phyloP scores from a whole-genome alignment of 2,888 invertebrate genomes.

The Chymomyza fuscimana region DNA sequence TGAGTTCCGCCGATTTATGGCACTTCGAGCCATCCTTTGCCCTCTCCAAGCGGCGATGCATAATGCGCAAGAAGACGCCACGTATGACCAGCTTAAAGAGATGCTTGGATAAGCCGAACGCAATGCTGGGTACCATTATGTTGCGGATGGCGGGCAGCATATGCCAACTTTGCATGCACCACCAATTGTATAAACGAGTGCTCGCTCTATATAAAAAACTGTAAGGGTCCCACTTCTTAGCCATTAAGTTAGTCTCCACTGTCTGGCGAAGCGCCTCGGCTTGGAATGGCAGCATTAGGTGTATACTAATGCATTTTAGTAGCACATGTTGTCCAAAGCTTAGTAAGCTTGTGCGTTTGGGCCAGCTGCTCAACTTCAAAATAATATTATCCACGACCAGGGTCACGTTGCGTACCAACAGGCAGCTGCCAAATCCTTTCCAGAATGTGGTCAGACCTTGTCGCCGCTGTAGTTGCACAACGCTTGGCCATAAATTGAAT shows the following conservation, averaged over 20 bases:
- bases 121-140: too few species aligned
- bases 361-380: conserved; percentile 95
- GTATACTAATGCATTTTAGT: conserved; percentile 90
- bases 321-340: conserved; percentile 92
- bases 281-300: conserved; percentile 87
- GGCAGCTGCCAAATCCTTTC: conserved; percentile 97
- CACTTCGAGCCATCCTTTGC: too few species aligned
- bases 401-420: conserved; percentile 93
- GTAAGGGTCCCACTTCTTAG: conserved; percentile 84
- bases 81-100: too few species aligned
- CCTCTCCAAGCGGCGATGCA: conserved; percentile 69
- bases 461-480: conserved; percentile 88
- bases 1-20: conserved; percentile 87
- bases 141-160: too few species aligned
- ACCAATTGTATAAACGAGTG: too few species aligned
- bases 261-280: conserved; percentile 97
- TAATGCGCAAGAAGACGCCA: conserved; percentile 79
- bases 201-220: too few species aligned
- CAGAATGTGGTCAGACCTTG: conserved; percentile 95
- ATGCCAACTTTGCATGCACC: too few species aligned
- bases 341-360: conserved; percentile 88
- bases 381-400: conserved; percentile 95
- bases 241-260: conserved; percentile 97
- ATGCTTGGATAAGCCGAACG: too few species aligned
- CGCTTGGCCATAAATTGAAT: conserved; percentile 90